Evolutionary conservation across 2,888 invertebrate species (phyloP), one percentile per base, ranked within the genome.

Genomic region (Diaprepes abbreviatus): DNA sequence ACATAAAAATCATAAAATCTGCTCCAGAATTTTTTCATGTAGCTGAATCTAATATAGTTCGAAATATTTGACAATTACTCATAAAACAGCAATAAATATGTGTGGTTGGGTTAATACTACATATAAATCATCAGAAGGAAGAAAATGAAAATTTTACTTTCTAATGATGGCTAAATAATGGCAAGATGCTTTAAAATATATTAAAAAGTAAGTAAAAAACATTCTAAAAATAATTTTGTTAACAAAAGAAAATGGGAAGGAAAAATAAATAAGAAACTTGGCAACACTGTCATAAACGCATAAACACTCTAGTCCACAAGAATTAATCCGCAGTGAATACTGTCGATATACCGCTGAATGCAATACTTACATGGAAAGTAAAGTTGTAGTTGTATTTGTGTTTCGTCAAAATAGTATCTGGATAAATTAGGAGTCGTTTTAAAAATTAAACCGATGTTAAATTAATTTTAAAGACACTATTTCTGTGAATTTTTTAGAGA

Each of bases 241-340:
- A 16, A 10, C 1, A 50, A 1, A 28, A 24, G 0, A 6, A 14
- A 1, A 28, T 50, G 1, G 3, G 7, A 7, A 6, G 24, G 28
- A 16, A 28, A 50, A 50, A 7, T 45, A 60, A 38, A 54, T 10
- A 52, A 38, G 19, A 52, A n/a, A 59, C 33, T 45, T 33, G 64
- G 33, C 64, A 64, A 55, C 54, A 19, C 10, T 3, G 59, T 16
- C 12, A 28, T 40, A 48, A 60, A 67, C 59, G 60, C 67, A 67
- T 67, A 67, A 62, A 67, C 67, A 60, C 40, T 9, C 33, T 50
- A 60, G 45, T 40, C 43, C 52, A 64, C 33, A 55, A 55, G 64
- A 62, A 62, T 19, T 62, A 45, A 48, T 48, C 31, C 33, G 28
- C 12, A 28, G 17, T 52, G 31, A 16, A 17, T 45, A 52, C 62